phyloP scores from a whole-genome alignment of 1,140 invertebrate species.

The Heliconius hermathena region DNA sequence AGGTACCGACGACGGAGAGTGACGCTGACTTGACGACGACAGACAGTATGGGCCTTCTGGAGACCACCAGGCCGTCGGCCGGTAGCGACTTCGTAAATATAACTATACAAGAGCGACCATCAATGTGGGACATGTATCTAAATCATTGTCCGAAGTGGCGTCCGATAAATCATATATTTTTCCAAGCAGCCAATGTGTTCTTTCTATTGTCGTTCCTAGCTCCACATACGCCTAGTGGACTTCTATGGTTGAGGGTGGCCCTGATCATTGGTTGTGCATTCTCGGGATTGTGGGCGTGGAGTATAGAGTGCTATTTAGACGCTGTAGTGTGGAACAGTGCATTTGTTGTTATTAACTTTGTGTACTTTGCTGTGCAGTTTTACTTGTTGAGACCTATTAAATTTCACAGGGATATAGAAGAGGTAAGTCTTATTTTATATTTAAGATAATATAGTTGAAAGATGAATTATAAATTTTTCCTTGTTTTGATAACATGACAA shows the following conservation, averaged over 20 bases:
- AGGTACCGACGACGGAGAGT: slow-evolving; percentile 60
- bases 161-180: slow-evolving; percentile 88
- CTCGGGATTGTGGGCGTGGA: slow-evolving; percentile 91
- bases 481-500: neutral
- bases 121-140: slow-evolving; percentile 76
- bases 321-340: slow-evolving; percentile 93
- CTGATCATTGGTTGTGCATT: slow-evolving; percentile 90
- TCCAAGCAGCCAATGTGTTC: slow-evolving; percentile 92
- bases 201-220: slow-evolving; percentile 91
- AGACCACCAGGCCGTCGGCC: slow-evolving; percentile 56
- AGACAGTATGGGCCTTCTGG: slow-evolving; percentile 64
- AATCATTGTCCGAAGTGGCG: slow-evolving; percentile 83
- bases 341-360: slow-evolving; percentile 91
- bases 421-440: slow-evolving; percentile 80
- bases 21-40: slow-evolving; percentile 52
- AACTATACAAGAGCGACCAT: slow-evolving; percentile 66
- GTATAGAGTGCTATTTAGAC: slow-evolving; percentile 92
- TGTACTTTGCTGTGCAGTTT: slow-evolving; percentile 90
- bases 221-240: slow-evolving; percentile 89
- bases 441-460: neutral
- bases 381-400: slow-evolving; percentile 91
- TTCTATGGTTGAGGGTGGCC: slow-evolving; percentile 89
- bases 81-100: slow-evolving; percentile 66
- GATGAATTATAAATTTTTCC: no score
- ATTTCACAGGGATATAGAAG: slow-evolving; percentile 93